Base-by-base conservation (phyloP, 2,888 invertebrate genomes). In the Catocala fraxini region DNA sequence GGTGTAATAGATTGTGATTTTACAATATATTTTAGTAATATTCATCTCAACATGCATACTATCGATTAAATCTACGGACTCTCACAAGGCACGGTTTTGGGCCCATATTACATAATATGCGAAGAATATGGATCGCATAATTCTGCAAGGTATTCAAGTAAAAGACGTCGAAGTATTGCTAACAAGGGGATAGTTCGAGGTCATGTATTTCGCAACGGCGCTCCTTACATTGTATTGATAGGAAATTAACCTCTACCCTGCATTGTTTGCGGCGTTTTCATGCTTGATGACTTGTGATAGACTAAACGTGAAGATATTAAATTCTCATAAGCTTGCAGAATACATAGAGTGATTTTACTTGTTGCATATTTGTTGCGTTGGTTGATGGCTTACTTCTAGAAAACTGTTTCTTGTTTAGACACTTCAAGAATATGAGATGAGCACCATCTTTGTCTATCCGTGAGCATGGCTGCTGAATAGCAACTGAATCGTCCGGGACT, bases 191-290 rank as follows among this genome's bases (percentile, higher is more conserved):
- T 56, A 60, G 46, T 49, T 35, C 47, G 51, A 62, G 63, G 70
- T 58, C 63, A 56, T 42, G 58, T 69, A 59, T 58, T 73, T 56
- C 45, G 51, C 43, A n/a, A 62, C 57, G 52, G 58, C 52, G 56
- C 52, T 66, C 43, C 9, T 15, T 57, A 74, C 67, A 68, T 59
- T 64, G 66, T 73, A 69, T 71, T 67, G 63, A 66, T 59, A 63
- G 61, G 63, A 64, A 52, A 71, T 74, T 77, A 71, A 77, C 77
- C 77, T 75, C 54, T 74, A 64, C 34, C 75, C 77, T 67, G 63
- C 52, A 77, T 75, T 75, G 75, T 75, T 33, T 65, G 47, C 53
- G 34, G 59, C 15, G 59, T 64, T 65, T 65, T 71, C 69, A 64
- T 73, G 65, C 56, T 73, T 67, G 69, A 48, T 56, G 56, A 62